Percentiles rank a stretch among this genome's conserved stretches.
Conservation (phyloP, 2,888 invertebrate genomes). For the Anthoptus insignis region DNA sequence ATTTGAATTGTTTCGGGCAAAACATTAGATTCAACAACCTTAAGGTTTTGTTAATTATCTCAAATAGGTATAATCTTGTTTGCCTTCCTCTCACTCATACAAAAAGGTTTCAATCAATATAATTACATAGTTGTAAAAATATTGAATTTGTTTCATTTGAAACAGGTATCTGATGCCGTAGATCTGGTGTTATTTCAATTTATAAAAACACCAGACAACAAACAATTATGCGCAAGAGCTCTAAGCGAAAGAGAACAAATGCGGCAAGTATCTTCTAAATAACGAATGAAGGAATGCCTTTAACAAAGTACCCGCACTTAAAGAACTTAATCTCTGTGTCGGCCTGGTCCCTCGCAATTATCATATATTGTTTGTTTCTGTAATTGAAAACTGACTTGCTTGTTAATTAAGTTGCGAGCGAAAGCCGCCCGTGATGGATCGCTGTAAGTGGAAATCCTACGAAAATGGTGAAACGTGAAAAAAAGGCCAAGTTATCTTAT, state of each 20-base stretch:
- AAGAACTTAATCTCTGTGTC: slow-evolving; percentile 40
- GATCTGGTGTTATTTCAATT: no score
- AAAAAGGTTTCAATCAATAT: no score
- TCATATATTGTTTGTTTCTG: slow-evolving; percentile 74
- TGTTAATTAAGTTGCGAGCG: slow-evolving; percentile 78
- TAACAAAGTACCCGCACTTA: slow-evolving; percentile 37
- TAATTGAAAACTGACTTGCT: slow-evolving; percentile 75
- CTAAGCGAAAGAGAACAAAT: slow-evolving; percentile 54
- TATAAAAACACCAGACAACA: neutral
- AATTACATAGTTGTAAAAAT: no score
- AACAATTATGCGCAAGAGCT: slow-evolving; percentile 18
- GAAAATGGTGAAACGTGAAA: slow-evolving; percentile 10
- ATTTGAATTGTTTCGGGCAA: no score
- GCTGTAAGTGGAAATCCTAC: slow-evolving; percentile 64
- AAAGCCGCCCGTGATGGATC: slow-evolving; percentile 76
- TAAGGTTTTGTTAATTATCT: no score
- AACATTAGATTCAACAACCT: no score
- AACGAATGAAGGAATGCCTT: slow-evolving; percentile 73
- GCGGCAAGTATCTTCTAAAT: slow-evolving; percentile 65
- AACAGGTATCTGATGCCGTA: no score
- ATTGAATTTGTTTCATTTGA: neutral
- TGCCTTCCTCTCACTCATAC: no score
- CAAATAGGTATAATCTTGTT: no score
- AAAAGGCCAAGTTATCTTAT: slow-evolving; percentile 21
- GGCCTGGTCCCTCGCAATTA: slow-evolving; percentile 55